A percentile compares a stretch with the other conserved stretches of the same genome.
These are phyloP conservation scores for Pelmatolapia mariae DNA, from an alignment of 2,113 vertebrate genomes.

Conservation along the genomic window DNA sequence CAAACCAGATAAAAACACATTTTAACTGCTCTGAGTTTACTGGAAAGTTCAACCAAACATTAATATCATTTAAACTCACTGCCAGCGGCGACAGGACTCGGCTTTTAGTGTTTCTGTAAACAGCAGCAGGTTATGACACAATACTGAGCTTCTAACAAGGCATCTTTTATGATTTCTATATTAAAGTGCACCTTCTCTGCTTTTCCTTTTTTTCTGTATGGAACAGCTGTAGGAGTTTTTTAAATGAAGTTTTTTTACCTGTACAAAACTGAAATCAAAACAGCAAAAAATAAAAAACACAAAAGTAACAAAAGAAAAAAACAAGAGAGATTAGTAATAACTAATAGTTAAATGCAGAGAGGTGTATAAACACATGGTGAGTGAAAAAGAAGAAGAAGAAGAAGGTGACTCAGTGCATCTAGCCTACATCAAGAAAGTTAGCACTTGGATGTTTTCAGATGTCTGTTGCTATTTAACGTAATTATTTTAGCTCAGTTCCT, in stretches of 20 bases:
- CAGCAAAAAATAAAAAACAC: neutral
- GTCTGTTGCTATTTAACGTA: neutral
- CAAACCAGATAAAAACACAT: slow-evolving; percentile 26
- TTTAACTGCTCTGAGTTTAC: neutral
- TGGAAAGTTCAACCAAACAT: slow-evolving; percentile 6
- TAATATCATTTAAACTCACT: neutral
- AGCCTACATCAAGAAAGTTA: neutral
- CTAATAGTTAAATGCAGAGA: neutral
- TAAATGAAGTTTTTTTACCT: neutral
- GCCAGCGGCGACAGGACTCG: neutral
- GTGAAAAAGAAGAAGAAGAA: neutral
- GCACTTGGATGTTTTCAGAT: neutral
- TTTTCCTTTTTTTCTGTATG: neutral
- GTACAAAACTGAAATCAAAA: neutral
- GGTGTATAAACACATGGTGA: neutral
- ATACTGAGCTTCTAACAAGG: neutral
- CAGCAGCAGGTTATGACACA: neutral
- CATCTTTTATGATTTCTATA: neutral
- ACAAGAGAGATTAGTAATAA: neutral
- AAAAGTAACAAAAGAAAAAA: neutral
- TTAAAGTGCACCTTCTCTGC: neutral
- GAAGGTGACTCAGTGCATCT: neutral
- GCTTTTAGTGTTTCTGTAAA: neutral
- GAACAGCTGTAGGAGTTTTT: neutral
- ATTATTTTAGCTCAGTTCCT: neutral